Conservation (phyloP, 92 coral and sea anemone genomes). For the Zoanthus gigantus region DNA sequence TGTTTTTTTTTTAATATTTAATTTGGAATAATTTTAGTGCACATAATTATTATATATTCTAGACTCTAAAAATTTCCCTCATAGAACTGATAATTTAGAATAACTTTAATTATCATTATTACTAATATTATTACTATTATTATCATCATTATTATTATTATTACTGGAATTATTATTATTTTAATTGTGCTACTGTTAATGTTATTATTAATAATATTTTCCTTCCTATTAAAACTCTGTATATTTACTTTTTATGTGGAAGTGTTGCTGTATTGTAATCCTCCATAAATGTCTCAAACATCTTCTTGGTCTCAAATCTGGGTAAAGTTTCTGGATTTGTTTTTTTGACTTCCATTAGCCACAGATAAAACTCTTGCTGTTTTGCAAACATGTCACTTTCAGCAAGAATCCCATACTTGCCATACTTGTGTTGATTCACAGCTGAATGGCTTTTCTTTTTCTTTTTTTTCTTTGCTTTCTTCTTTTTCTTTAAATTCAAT, state of each 20-base stretch:
- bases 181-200: not conserved
- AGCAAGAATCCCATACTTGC: constrained; percentile 87
- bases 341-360: constrained; percentile 92
- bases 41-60: too few species aligned
- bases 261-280: constrained; percentile 96
- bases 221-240: not conserved
- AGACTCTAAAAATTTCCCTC: too few species aligned
- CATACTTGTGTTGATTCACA: constrained; percentile 92
- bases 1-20: too few species aligned
- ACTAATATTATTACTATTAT: not conserved
- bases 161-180: too few species aligned
- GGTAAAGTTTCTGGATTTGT: constrained; percentile 83
- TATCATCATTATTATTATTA: too few species aligned
- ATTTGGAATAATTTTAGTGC: too few species aligned
- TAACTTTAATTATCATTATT: too few species aligned
- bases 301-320: constrained; percentile 87
- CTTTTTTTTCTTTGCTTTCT: constrained; percentile 60
- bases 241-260: constrained; percentile 93
- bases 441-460: constrained; percentile 63
- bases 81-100: too few species aligned
- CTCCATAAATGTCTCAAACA: constrained; percentile 92
- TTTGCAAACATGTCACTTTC: constrained; percentile 92
- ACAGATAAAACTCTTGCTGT: constrained; percentile 92
- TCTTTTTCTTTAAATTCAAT: constrained; percentile 25
- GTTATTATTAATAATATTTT: not conserved